Base-by-base conservation (phyloP, 2,888 invertebrate species). In the Caenorhabditis sinica region DNA sequence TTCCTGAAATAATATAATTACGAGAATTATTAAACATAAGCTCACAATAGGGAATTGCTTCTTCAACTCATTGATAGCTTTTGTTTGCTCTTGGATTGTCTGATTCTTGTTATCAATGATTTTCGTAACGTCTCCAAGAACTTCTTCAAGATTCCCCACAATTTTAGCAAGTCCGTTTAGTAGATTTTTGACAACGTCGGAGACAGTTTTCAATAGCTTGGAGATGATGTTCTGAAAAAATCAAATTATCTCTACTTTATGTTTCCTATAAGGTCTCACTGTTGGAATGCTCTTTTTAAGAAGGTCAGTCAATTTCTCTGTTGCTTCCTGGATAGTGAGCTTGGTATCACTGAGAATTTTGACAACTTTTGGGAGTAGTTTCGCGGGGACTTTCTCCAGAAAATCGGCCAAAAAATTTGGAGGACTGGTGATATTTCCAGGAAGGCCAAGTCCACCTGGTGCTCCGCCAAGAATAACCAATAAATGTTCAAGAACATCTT, bases 41-140 rank as follows among this genome's bases (percentile, higher is more conserved):
- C 53, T 53, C 53, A 53, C 53, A 53, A 53, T 53, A 53, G 53
- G 53, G 45, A 45, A 45, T 17, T 45, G 5, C 17, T 45, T 15
- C 45, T 45, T 45, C 45, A 45, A 17, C 2, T 45, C 15, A 13
- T 45, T 17, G 13, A 45, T 17, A 17, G 15, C 5, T 45, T 45
- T 17, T 13, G 15, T 17, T 17, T 45, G 45, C 5, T 45, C 45
- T 17, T 45, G 15, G 17, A 45, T 9, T 17, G 5, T 45, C 15
- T 45, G 45, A 45, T 45, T 4, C 9, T 45, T 45, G 45, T 45
- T 15, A 0, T 45, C 15, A 4, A 45, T 13, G 17, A 45, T 45
- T 17, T 45, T 45, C 17, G 15, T 45, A 17, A 45, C 4, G 17
- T 45, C 45, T 15, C 4, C 45, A 17, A 45, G 15, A 17, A 45